Conservation (phyloP, 1,140 invertebrate genomes). For the Rhynchophorus ferrugineus region DNA sequence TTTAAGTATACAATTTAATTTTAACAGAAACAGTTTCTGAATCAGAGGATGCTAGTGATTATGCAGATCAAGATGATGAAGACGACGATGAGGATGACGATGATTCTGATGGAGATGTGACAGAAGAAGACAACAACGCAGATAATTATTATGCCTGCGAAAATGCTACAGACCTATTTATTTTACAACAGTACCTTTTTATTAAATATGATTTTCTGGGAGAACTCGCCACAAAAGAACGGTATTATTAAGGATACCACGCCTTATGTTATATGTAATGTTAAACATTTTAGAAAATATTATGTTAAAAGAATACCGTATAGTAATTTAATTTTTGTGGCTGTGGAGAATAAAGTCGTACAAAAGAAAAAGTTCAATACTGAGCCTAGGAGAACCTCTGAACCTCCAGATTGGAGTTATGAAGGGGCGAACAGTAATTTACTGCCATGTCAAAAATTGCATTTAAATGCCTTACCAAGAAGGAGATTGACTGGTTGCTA, state of each 20-base stretch:
- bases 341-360: conserved; percentile 43
- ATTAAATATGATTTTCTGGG: conserved; percentile 42
- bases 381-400: conserved; percentile 35
- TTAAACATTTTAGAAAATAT: conserved; percentile 67
- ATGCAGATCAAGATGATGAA: conserved; percentile 31
- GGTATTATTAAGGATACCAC: conserved; percentile 14
- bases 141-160: conserved; percentile 53
- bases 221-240: conserved; percentile 18
- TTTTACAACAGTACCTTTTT: conserved; percentile 55
- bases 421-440: conserved; percentile 39
- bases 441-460: conserved; percentile 65
- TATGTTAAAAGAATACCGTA: conserved; percentile 62
- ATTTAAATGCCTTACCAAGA: conserved; percentile 58
- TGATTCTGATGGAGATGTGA: conserved; percentile 39
- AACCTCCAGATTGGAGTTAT: conserved; percentile 33
- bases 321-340: conserved; percentile 74
- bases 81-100: conserved; percentile 40
- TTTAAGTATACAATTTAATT: background rate
- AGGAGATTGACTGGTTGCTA: conserved; percentile 63
- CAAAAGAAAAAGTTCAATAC: conserved; percentile 34
- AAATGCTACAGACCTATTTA: conserved; percentile 55
- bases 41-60: conserved; percentile 21
- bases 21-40: background rate
- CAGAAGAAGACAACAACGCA: conserved; percentile 35
- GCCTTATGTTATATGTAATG: too few species aligned